Evolutionary conservation across 2,888 invertebrate species (phyloP).

Genomic region (Dolomedes plantarius): DNA sequence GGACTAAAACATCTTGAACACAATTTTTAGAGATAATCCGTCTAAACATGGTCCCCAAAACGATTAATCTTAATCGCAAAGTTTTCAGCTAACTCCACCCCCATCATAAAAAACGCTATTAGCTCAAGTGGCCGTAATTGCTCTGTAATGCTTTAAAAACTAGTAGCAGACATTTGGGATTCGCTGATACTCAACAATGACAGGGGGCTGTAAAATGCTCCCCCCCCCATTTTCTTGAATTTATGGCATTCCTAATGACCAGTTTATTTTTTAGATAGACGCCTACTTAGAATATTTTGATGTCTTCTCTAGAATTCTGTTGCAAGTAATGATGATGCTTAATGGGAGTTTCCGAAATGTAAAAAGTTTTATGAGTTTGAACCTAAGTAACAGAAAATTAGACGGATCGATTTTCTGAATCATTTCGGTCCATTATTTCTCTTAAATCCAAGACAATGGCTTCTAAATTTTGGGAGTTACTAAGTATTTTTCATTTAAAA

Average conservation of each 20-base stretch:
- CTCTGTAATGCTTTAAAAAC: background rate
- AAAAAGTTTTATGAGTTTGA: too few relatives aligned
- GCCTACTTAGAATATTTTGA: background rate
- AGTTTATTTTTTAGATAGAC: background rate
- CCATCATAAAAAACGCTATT: background rate
- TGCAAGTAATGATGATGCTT: background rate
- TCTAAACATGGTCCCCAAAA: background rate
- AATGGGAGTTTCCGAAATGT: background rate
- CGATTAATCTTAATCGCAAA: background rate
- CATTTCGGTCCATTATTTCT: too few relatives aligned
- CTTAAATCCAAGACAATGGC: too few relatives aligned
- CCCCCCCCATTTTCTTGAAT: background rate
- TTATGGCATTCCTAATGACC: background rate
- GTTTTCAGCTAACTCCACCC: constrained; percentile 7
- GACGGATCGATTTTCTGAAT: too few relatives aligned
- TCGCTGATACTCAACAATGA: background rate
- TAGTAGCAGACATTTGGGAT: background rate
- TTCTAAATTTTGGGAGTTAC: too few relatives aligned
- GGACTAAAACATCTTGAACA: too few relatives aligned
- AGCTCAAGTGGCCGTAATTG: background rate
- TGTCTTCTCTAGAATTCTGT: background rate
- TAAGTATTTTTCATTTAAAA: too few relatives aligned
- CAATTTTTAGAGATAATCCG: too few relatives aligned
- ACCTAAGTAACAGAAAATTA: too few relatives aligned
- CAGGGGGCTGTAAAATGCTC: background rate